Conservation (phyloP, 2,797 vertebrate genomes). For the Pseudocheirus occidentalis region DNA sequence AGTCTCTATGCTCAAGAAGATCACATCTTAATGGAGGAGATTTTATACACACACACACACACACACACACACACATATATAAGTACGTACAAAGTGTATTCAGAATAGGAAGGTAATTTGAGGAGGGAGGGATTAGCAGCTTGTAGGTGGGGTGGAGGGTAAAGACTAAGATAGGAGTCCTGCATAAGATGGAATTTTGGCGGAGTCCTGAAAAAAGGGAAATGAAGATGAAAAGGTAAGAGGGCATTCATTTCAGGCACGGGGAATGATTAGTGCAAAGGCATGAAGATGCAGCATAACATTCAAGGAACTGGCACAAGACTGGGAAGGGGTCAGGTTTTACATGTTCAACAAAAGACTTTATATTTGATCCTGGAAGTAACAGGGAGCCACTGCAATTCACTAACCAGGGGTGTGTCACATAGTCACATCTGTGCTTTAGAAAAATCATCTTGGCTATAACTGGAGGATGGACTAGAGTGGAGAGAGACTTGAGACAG, state of each 20-base stretch:
- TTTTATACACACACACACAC: too few relatives aligned
- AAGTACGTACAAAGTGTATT: not conserved
- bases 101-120: not conserved
- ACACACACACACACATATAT: too few relatives aligned
- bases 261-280: not conserved
- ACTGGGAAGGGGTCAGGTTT: not conserved
- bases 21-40: not conserved
- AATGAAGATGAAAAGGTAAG: not conserved
- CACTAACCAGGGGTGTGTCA: not conserved
- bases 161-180: not conserved
- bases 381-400: not conserved
- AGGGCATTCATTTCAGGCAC: not conserved
- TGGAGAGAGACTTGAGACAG: not conserved
- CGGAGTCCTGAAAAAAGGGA: not conserved
- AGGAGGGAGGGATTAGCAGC: not conserved
- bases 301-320: not conserved
- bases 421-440: not conserved
- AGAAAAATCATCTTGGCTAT: not conserved
- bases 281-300: not conserved
- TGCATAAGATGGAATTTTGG: not conserved
- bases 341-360: not conserved
- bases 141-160: not conserved
- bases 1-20: not conserved
- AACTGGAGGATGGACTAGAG: not conserved
- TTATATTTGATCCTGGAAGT: not conserved